Evolutionary conservation across 2,797 vertebrate genomes (phyloP), one percentile per base, ranked within the genome.

Genomic region (Pangasius sanitwongsei): DNA sequence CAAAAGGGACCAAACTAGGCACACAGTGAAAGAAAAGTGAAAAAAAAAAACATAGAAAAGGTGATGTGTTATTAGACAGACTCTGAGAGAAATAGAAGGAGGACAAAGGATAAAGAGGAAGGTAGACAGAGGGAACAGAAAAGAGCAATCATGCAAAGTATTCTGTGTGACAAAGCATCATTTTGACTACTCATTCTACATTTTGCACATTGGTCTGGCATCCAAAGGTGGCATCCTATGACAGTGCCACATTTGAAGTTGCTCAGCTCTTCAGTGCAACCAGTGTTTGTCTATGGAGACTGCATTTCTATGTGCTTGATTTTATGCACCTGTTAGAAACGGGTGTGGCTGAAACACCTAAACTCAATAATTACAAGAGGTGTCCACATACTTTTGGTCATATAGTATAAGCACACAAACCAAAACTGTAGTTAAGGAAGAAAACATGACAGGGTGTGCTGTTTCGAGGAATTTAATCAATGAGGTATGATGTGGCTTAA

Each of bases 1-100:
- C 44, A 75, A 83, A 85, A 75, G 77, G n/a, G 67, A 85, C 50
- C 90, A 31, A 88, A 91, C 55, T n/a, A 70, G 65, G 34, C 34
- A 59, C n/a, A 70, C 16, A 86, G 28, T 53, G 18, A 67, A 11
- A 88, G 72, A 13, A 57, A 34, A 85, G 63, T 25, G 8, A 6
- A 8, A 2, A 28, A 7, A 84, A 84, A 83, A 48, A 23, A 59
- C 18, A 20, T 15, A 31, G n/a, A 72, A 48, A 83, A 63, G 5
- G 20, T 61, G 25, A 63, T 72, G 16, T 83, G 28, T 72, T 63
- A 63, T 34, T 74, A 53, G 37, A 20, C 9, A 44, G 25, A 28
- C 15, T 63, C 16, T 80, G 48, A 37, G 15, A 37, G 59, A 41
- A 69, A 69, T 20, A 81, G 25, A 53, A 70, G 3, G n/a, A 61